A percentile compares a stretch with the other conserved stretches of the same genome.
These are phyloP conservation scores for Stenichneumon culpator DNA, from an alignment of 2,888 invertebrate species.

Conservation along the genomic window DNA sequence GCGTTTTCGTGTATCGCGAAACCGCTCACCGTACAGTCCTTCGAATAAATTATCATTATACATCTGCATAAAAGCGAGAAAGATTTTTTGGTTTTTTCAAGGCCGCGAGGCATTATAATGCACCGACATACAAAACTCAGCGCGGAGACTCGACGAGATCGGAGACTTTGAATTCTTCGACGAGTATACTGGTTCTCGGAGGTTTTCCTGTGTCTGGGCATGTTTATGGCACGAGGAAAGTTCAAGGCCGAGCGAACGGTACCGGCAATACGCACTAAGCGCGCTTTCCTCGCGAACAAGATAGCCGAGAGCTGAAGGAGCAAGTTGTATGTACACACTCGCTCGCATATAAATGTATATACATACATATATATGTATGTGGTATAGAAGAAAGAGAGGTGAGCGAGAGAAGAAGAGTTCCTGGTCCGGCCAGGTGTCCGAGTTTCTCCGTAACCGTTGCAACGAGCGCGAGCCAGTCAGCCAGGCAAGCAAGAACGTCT, in stretches of 20 bases:
- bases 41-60: conserved; percentile 30
- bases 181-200: conserved; percentile 15
- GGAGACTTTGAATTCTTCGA: conserved; percentile 13
- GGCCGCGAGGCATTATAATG: neutral
- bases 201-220: conserved; percentile 33
- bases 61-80: neutral
- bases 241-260: conserved; percentile 73
- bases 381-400: conserved; percentile 57
- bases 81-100: neutral
- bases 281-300: conserved; percentile 57
- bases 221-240: conserved; percentile 67
- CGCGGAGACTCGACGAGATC: neutral
- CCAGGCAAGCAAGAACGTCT: conserved; percentile 59
- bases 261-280: conserved; percentile 60
- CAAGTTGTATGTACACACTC: conserved; percentile 37
- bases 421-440: conserved; percentile 74
- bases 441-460: conserved; percentile 72
- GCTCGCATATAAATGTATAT: conserved; percentile 24
- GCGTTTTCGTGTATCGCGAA: conserved; percentile 17
- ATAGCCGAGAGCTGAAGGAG: conserved; percentile 41
- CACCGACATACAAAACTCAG: neutral
- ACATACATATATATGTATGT: conserved; percentile 29
- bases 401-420: conserved; percentile 69
- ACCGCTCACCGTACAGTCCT: conserved; percentile 49
- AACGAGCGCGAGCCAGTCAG: conserved; percentile 54